These are phyloP conservation scores for Neoseiulus cucumeris DNA, from an alignment of 1,140 invertebrate genomes.

Conservation along the genomic window DNA sequence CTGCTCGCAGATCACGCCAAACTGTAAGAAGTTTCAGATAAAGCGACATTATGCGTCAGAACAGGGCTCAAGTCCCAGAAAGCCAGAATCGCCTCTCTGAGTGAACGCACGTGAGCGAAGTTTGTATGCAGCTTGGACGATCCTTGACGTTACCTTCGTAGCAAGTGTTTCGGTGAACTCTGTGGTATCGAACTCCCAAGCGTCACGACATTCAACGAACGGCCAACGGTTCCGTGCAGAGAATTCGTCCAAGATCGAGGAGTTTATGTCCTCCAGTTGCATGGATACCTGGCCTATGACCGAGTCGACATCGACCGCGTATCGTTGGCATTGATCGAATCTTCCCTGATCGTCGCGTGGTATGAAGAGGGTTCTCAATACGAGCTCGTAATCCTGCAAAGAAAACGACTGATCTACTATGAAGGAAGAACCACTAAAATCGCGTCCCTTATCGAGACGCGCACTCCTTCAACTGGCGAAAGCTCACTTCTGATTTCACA, in stretches of 20 bases:
- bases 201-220: conserved; percentile 22
- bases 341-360: neutral
- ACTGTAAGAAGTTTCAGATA: conserved; percentile 28
- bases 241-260: neutral
- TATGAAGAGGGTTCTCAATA: neutral
- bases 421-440: too few relatives aligned
- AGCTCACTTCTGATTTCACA: too few relatives aligned
- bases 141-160: conserved; percentile 22
- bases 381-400: neutral
- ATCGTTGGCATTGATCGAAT: neutral
- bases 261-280: neutral
- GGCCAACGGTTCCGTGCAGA: conserved; percentile 24
- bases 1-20: conserved; percentile 42
- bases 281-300: neutral
- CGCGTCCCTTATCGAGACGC: too few relatives aligned
- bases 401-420: too few relatives aligned
- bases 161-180: conserved; percentile 26
- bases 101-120: too few relatives aligned
- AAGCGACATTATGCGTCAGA: too few relatives aligned
- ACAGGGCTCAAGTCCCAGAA: too few relatives aligned
- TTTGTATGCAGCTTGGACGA: too few relatives aligned
- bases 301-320: neutral
- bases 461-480: too few relatives aligned
- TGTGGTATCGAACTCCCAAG: conserved; percentile 26
- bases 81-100: too few relatives aligned